These are phyloP conservation scores for Cochlearius cochlearius DNA, from an alignment of 2,113 vertebrate genomes.

Conservation along the genomic window DNA sequence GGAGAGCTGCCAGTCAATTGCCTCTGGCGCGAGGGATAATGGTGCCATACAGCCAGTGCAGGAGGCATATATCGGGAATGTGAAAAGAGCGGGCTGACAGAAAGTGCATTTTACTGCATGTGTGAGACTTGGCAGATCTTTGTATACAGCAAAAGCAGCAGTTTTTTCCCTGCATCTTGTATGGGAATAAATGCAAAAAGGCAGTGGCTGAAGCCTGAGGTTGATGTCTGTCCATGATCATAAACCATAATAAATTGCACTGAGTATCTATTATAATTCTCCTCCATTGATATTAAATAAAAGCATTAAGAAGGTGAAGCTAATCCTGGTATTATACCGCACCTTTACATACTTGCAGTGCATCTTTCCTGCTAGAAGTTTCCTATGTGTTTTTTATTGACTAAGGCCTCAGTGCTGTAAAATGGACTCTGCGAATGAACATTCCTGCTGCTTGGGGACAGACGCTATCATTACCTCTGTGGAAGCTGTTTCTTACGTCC, in stretches of 20 bases:
- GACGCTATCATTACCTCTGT: not conserved
- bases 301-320: not conserved
- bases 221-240: not conserved
- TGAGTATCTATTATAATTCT: not conserved
- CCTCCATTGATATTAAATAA: not conserved
- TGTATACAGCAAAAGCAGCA: not conserved
- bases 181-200: not conserved
- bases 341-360: not conserved
- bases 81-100: not conserved
- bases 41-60: not conserved
- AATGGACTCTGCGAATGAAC: not conserved
- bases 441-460: not conserved
- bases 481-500: not conserved
- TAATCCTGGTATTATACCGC: not conserved
- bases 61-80: not conserved
- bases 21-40: not conserved
- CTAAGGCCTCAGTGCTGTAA: not conserved
- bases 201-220: not conserved
- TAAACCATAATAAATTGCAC: not conserved
- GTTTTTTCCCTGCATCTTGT: not conserved
- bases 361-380: not conserved
- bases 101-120: not conserved
- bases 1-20: not conserved
- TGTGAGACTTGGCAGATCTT: not conserved
- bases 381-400: not conserved